Conservation (phyloP, 2,113 vertebrate species). For the Callorhinus ursinus region DNA sequence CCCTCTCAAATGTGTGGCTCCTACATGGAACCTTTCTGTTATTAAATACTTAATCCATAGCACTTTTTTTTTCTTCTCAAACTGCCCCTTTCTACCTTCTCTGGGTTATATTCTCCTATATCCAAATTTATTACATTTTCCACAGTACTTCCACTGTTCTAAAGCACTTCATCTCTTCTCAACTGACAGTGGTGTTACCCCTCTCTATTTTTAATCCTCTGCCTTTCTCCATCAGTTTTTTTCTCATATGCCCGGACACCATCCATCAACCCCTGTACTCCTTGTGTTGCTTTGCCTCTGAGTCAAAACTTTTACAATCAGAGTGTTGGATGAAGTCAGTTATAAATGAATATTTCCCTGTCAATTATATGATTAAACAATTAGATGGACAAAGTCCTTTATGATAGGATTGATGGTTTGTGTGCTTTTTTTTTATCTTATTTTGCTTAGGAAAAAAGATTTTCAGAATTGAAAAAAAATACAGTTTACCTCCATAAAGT, state of each 20-base stretch:
- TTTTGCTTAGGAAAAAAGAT: background rate
- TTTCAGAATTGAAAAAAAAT: conserved; percentile 41
- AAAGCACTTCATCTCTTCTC: conserved; percentile 40
- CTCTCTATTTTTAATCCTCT: conserved; percentile 62
- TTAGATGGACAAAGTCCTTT: background rate
- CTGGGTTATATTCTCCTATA: conserved; percentile 22
- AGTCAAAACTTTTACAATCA: conserved; percentile 3
- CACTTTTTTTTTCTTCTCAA: background rate
- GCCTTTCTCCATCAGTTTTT: conserved; percentile 53
- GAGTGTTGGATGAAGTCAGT: background rate
- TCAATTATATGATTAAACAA: conserved; percentile 25
- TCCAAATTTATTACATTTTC: conserved; percentile 36
- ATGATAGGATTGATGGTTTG: background rate
- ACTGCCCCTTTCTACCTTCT: background rate
- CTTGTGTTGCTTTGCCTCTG: background rate
- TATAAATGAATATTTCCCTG: background rate
- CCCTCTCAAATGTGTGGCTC: background rate
- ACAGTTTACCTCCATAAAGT: background rate
- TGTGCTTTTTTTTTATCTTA: background rate
- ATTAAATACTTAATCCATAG: conserved; percentile 8
- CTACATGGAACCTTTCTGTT: background rate
- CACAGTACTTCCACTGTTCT: conserved; percentile 34
- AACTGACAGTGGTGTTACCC: conserved; percentile 1
- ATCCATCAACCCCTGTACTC: background rate
- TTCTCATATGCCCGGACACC: background rate